Evolutionary conservation across 2,888 invertebrate species (phyloP).

Genomic region (Eupithecia pulchellata): DNA sequence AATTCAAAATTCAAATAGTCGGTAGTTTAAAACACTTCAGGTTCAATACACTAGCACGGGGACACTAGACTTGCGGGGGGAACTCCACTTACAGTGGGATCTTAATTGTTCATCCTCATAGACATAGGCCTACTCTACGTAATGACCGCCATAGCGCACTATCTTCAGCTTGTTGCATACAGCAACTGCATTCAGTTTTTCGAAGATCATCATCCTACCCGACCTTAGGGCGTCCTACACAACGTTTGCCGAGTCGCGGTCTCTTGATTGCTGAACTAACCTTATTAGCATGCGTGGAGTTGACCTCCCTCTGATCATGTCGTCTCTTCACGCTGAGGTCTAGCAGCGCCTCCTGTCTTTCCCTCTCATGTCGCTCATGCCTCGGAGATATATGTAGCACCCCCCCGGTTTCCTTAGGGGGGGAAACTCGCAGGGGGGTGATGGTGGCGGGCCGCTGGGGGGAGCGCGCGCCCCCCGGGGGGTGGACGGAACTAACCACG

Average conservation of each 20-base stretch:
- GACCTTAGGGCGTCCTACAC: too few relatives aligned
- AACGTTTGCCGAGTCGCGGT: too few relatives aligned
- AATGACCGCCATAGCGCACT: too few relatives aligned
- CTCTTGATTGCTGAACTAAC: conserved; percentile 42
- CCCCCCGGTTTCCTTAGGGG: conserved; percentile 74
- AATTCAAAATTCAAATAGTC: too few relatives aligned
- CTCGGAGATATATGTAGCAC: conserved; percentile 84
- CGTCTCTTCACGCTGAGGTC: conserved; percentile 61
- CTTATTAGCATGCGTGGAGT: conserved; percentile 61
- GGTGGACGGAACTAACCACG: conserved; percentile 85
- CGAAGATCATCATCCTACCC: too few relatives aligned
- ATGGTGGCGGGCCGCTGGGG: conserved; percentile 84
- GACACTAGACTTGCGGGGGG: neutral
- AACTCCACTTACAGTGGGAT: neutral
- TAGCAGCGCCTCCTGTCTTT: conserved; percentile 77
- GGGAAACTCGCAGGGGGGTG: conserved; percentile 84
- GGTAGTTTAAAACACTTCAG: too few relatives aligned
- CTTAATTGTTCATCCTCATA: too few relatives aligned
- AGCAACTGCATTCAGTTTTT: too few relatives aligned
- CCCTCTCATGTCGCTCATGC: conserved; percentile 61
- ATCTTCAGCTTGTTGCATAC: too few relatives aligned
- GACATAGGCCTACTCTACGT: too few relatives aligned
- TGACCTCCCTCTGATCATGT: conserved; percentile 44
- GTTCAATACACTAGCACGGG: neutral
- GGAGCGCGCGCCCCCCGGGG: conserved; percentile 62